Base-by-base conservation (phyloP, 1,140 invertebrate genomes). In the Charaxes varanes region DNA sequence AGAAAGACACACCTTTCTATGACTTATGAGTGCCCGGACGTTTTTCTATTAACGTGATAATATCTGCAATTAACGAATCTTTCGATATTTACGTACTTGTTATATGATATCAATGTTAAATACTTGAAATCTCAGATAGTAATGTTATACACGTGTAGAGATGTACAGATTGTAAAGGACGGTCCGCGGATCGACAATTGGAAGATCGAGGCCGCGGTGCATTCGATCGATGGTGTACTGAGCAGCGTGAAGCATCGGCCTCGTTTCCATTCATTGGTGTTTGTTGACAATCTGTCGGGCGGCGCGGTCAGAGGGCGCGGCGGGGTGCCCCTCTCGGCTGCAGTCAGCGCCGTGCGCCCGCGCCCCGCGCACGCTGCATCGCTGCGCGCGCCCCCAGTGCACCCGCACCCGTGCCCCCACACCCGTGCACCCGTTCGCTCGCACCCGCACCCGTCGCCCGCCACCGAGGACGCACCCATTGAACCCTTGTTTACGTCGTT, bases 191-290 rank as follows among this genome's bases (percentile, higher is more conserved):
- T 36, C 33, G 33, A 36, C 41, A 36, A 36, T 44, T 36, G 23
- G 33, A 14, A 10, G 14, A 35, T 26, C 33, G 41, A 35, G 41
- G 32, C 8, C 32, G 41, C 52, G 38, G 38, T 55, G 42, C 47
- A 42, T 45, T 45, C 35, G 34, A 42, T 50, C 35, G 40, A 42
- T 50, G 47, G 30, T 43, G 41, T 40, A 35, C 36, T 18, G 28
- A 38, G 47, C 35, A 40, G 40, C 30, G 43, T 43, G 47, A 38
- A 48, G 51, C 56, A 40, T 41, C 47, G 60, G 54, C 59, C 58
- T 76, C 56, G 68, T 72, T 78, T 73, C 71, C 76, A 81, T 81
- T 80, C 65, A 76, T 71, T 73, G 62, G 51, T 68, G 63, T 66
- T 68, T 71, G 69, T 80, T 78, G 76, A 73, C 66, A 76, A 68